Evolutionary conservation across 2,797 vertebrate genomes (phyloP).

Genomic region (Geotrypetes seraphini): DNA sequence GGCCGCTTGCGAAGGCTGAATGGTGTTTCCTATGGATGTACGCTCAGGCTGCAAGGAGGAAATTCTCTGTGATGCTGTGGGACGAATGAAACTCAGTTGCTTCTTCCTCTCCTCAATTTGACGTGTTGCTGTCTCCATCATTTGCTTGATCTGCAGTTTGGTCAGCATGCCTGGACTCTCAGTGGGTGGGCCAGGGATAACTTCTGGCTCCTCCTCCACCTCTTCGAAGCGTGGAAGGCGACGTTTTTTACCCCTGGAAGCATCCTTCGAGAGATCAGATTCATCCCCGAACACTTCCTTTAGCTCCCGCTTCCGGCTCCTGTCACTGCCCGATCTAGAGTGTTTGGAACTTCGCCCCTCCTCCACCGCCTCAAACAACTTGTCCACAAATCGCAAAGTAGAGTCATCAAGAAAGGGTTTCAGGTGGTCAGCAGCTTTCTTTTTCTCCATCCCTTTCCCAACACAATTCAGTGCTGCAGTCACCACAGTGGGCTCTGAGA

Average conservation of each 20-base stretch:
- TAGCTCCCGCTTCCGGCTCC: slow-evolving; percentile 82
- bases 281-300: slow-evolving; percentile 97
- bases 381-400: slow-evolving; percentile 86
- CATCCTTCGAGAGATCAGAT: slow-evolving; percentile 60
- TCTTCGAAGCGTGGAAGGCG: slow-evolving; percentile 87
- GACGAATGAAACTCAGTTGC: slow-evolving; percentile 79
- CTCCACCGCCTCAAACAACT: slow-evolving; percentile 87
- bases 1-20: slow-evolving; percentile 86
- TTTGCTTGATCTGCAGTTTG: slow-evolving; percentile 97
- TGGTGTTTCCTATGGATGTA: slow-evolving; percentile 67
- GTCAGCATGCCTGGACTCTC: slow-evolving; percentile 95
- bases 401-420: slow-evolving; percentile 93
- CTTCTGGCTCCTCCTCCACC: slow-evolving; percentile 87
- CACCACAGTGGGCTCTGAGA: slow-evolving; percentile 91
- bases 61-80: slow-evolving; percentile 39
- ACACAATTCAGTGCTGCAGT: slow-evolving; percentile 89
- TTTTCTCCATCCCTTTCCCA: slow-evolving; percentile 91
- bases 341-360: slow-evolving; percentile 83
- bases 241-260: slow-evolving; percentile 66
- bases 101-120: slow-evolving; percentile 96
- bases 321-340: slow-evolving; percentile 79
- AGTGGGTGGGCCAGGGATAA: slow-evolving; percentile 75
- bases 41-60: slow-evolving; percentile 48
- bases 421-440: slow-evolving; percentile 89
- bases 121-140: slow-evolving; percentile 94